These are phyloP conservation scores for Campodea augens DNA, from an alignment of 1,140 invertebrate genomes.

Conservation along the genomic window DNA sequence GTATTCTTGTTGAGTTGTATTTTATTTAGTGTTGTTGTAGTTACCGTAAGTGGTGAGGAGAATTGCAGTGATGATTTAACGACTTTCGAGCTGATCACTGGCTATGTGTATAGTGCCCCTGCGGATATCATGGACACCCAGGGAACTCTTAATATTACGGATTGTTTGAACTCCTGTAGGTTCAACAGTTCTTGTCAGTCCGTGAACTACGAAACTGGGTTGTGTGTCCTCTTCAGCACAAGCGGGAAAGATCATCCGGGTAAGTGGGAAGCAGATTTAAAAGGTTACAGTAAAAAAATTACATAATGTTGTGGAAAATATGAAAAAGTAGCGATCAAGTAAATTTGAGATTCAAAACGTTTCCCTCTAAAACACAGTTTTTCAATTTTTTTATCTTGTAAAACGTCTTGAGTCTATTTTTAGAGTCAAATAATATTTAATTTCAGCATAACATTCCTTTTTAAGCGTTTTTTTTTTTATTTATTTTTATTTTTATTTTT, in stretches of 20 bases:
- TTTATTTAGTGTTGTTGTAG: too few relatives aligned
- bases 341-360: too few relatives aligned
- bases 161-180: slow-evolving; percentile 27
- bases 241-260: slow-evolving; percentile 23
- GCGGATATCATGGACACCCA: slow-evolving; percentile 26
- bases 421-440: too few relatives aligned
- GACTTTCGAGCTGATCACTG: slow-evolving; percentile 30
- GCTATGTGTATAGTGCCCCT: slow-evolving; percentile 28
- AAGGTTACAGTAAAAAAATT: slow-evolving; percentile 2
- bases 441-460: too few relatives aligned
- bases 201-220: slow-evolving; percentile 33
- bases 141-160: slow-evolving; percentile 27
- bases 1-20: too few relatives aligned
- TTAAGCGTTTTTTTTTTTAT: too few relatives aligned
- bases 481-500: too few relatives aligned
- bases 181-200: slow-evolving; percentile 24
- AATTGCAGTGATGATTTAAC: slow-evolving; percentile 15
- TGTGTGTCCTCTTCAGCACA: slow-evolving; percentile 29
- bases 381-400: too few relatives aligned
- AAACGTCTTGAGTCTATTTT: too few relatives aligned
- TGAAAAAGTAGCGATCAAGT: too few relatives aligned
- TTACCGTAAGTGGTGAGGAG: too few relatives aligned
- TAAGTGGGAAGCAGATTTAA: slow-evolving; percentile 12
- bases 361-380: too few relatives aligned
- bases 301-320: not conserved